These are phyloP conservation scores for Ennomos quercinarius DNA, from an alignment of 2,888 invertebrate species.

Conservation along the genomic window DNA sequence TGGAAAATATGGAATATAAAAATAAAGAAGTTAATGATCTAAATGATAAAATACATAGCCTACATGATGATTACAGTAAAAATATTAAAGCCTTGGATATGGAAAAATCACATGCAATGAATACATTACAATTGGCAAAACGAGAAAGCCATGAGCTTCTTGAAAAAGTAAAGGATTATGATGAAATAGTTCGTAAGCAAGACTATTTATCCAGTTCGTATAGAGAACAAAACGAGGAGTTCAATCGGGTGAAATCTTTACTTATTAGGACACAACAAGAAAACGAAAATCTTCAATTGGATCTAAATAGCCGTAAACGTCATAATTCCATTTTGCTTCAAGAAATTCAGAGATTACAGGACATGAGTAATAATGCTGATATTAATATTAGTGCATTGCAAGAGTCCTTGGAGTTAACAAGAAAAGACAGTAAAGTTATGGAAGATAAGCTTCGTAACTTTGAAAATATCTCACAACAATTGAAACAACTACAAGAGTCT, in stretches of 20 bases:
- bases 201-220: conserved; percentile 47
- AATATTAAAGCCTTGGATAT: conserved; percentile 53
- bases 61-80: conserved; percentile 52
- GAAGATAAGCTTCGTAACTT: conserved; percentile 53
- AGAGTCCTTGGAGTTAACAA: conserved; percentile 52
- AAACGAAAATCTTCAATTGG: conserved; percentile 48
- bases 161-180: conserved; percentile 58
- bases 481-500: conserved; percentile 50
- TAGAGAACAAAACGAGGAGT: conserved; percentile 46
- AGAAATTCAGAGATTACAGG: conserved; percentile 60
- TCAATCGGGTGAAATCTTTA: conserved; percentile 46
- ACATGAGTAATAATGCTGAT: conserved; percentile 49
- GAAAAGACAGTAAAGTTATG: conserved; percentile 60
- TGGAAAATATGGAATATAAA: conserved; percentile 56
- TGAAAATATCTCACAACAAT: conserved; percentile 50
- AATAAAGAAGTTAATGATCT: conserved; percentile 56
- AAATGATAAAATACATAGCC: conserved; percentile 50
- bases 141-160: conserved; percentile 68
- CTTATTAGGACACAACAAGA: conserved; percentile 47
- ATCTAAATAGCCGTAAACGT: conserved; percentile 46
- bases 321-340: conserved; percentile 52
- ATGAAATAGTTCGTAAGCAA: conserved; percentile 48
- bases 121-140: conserved; percentile 57
- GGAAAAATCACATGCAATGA: conserved; percentile 57
- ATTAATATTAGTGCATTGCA: conserved; percentile 54